Conservation (phyloP, 37 sponge, comb jelly and placozoan species). For the Bolinopsis microptera region DNA sequence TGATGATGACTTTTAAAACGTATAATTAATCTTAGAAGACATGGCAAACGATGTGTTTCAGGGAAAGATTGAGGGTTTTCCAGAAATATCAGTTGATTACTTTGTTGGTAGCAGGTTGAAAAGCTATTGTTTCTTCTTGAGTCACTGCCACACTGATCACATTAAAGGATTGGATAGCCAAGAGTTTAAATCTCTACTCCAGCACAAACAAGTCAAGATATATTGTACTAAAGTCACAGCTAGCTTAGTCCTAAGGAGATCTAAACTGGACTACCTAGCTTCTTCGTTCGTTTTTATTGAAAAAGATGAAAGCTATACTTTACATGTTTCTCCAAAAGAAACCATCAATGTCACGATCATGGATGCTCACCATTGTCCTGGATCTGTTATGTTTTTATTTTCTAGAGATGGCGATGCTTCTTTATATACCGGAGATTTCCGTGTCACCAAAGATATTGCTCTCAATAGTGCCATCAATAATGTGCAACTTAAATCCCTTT, state of each 20-base stretch:
- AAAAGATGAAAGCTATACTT: not conserved
- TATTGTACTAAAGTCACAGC: not conserved
- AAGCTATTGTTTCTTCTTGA: not conserved
- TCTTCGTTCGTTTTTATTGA: not conserved
- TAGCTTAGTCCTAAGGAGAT: not conserved
- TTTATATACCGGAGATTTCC: constrained; percentile 17
- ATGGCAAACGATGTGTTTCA: constrained; percentile 7
- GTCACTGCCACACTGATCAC: constrained; percentile 41
- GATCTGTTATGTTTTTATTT: not conserved
- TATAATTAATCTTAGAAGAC: no score
- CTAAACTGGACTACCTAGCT: not conserved
- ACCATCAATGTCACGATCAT: not conserved
- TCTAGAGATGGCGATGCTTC: not conserved
- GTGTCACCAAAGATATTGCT: not conserved
- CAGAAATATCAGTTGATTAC: constrained; percentile 16
- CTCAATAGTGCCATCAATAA: not conserved
- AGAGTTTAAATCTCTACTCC: not conserved
- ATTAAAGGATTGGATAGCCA: not conserved
- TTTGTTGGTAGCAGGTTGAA: not conserved
- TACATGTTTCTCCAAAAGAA: not conserved
- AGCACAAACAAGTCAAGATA: not conserved
- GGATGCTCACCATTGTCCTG: not conserved
- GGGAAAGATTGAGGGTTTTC: not conserved
- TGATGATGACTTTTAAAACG: no score
- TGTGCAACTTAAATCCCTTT: not conserved